These are phyloP conservation scores for Himalopsyche tibetana DNA, from an alignment of 2,888 invertebrate genomes.

Conservation along the genomic window DNA sequence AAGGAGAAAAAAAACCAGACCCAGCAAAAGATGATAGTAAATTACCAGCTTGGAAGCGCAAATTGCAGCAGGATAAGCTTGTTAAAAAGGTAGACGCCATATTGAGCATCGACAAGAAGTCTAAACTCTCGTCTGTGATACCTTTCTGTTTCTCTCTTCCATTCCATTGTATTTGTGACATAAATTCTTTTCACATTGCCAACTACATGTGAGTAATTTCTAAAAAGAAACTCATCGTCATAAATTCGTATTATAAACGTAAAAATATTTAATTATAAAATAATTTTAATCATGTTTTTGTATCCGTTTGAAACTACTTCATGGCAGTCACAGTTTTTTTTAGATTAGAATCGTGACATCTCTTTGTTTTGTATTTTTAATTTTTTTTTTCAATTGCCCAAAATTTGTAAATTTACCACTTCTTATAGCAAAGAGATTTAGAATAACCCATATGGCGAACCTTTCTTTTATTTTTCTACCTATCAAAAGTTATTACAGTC, in stretches of 20 bases:
- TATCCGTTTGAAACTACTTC: no score
- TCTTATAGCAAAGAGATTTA: background rate
- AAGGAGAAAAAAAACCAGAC: background rate
- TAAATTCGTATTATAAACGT: no score
- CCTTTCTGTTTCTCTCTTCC: background rate
- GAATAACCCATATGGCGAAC: constrained; percentile 22
- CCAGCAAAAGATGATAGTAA: constrained; percentile 44
- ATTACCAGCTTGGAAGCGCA: constrained; percentile 56
- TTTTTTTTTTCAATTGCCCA: background rate
- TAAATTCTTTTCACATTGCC: constrained; percentile 3
- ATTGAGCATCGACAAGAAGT: background rate
- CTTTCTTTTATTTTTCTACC: background rate
- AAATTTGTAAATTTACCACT: no score
- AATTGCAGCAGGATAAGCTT: constrained; percentile 48
- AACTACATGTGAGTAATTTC: no score
- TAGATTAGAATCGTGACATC: constrained; percentile 5
- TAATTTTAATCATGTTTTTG: no score
- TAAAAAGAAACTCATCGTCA: no score
- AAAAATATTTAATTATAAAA: no score
- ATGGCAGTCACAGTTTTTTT: background rate
- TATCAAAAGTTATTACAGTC: background rate
- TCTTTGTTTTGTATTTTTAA: background rate
- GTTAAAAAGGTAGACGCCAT: constrained; percentile 49
- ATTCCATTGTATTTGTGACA: background rate
- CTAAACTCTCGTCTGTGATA: constrained; percentile 4